Evolutionary conservation across 1,140 invertebrate species (phyloP), one percentile per base, ranked within the genome.

Genomic region (Dendroctonus ponderosae): DNA sequence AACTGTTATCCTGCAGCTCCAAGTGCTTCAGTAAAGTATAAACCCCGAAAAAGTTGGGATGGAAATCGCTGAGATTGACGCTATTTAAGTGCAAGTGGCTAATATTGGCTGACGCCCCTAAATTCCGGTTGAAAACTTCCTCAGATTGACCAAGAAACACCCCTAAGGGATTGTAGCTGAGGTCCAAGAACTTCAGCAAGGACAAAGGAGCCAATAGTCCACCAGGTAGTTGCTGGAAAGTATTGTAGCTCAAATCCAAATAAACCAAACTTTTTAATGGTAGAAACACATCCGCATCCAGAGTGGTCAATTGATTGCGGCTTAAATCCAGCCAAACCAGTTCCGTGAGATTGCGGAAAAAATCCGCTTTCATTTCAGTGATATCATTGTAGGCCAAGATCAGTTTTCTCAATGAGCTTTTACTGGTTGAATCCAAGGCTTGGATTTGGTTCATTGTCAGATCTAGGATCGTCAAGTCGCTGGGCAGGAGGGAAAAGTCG

Each of bases 291-390:
- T 77, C 73, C 38, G 70, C 64, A 58, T 80, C 52, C 9, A 61
- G 75, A 11, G 70, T 72, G 44, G 75, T 75, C 11, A 85, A 68
- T 62, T 76, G 44, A 71, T 85, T 85, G 53, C 81, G 65, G 60
- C 82, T 83, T 54, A 85, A 77, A 76, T 84, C 80, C 12, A 85
- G 72, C 15, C 72, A 61, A 64, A 68, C 75, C 5, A 85, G 73
- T 48, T 79, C 74, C 7, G 80, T 77, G 9, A 84, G 69, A n/a
- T 70, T 57, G 0, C 79, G 66, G 7, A 79, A 79, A 54, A 76
- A 79, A n/a, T 77, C 62, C 0, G 59, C 9, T n/a, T 68, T 62
- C 7, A 85, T 78, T 12, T 73, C 66, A 38, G 53, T 68, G 42
- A 85, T 82, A 53, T 66, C 67, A 70, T 85, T 85, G 44, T 76